These are phyloP conservation scores for Lamprologus sp. DNA, from an alignment of 2,113 vertebrate species.

Conservation along the genomic window DNA sequence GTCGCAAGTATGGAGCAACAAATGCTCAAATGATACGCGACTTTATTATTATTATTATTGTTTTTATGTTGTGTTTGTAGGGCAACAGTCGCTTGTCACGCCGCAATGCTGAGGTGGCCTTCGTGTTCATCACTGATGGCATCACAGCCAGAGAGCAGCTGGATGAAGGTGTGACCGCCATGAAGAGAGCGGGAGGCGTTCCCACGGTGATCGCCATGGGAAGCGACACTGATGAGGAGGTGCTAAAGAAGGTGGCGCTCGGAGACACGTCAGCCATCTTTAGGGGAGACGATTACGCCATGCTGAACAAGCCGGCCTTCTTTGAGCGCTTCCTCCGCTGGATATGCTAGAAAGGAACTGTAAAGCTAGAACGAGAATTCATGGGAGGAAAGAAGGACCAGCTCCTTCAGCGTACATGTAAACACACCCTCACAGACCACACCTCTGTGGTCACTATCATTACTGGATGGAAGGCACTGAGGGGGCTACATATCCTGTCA, in stretches of 20 bases:
- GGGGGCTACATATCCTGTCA: background rate
- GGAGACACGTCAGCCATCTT: conserved; percentile 87
- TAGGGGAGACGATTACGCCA: conserved; percentile 77
- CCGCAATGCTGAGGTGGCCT: conserved; percentile 85
- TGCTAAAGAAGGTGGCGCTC: conserved; percentile 82
- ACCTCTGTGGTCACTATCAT: conserved; percentile 3
- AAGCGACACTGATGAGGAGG: conserved; percentile 78
- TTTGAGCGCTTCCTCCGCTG: conserved; percentile 89
- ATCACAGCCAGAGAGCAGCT: conserved; percentile 81
- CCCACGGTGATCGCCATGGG: conserved; percentile 87
- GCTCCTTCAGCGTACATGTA: conserved; percentile 20
- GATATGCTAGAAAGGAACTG: conserved; percentile 71
- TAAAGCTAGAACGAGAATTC: conserved; percentile 15
- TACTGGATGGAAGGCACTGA: conserved; percentile 28
- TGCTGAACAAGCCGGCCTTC: conserved; percentile 79
- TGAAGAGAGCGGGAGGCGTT: conserved; percentile 85
- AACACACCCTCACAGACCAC: conserved; percentile 1
- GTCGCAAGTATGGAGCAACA: background rate
- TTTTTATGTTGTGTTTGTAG: background rate
- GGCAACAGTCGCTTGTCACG: conserved; percentile 29
- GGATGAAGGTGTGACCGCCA: conserved; percentile 81
- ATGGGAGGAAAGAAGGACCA: conserved; percentile 8
- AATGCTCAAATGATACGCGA: background rate
- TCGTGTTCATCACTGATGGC: conserved; percentile 91
- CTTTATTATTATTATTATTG: background rate